A percentile compares a stretch with the other conserved stretches of the same genome.
These are phyloP conservation scores for Sarcophaga rosellei DNA, from an alignment of 2,888 invertebrate genomes.

Conservation along the genomic window DNA sequence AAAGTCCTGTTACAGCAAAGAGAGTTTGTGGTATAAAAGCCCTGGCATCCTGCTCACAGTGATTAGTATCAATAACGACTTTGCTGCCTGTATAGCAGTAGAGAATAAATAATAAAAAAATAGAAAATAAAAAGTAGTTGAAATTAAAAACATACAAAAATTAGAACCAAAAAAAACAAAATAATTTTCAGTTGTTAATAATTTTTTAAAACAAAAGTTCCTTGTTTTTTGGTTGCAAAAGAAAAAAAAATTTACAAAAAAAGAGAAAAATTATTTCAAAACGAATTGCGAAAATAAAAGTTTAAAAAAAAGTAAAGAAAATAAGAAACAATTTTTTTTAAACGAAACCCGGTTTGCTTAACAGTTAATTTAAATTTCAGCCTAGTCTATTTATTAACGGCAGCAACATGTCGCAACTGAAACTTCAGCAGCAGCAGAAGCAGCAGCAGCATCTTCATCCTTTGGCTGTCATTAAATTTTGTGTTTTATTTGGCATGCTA, in stretches of 20 bases:
- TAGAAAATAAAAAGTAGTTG: not conserved
- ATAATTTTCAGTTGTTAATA: conserved; percentile 28
- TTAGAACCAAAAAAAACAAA: conserved; percentile 5
- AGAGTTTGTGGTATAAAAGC: conserved; percentile 73
- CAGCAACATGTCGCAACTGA: conserved; percentile 30
- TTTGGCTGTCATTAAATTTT: conserved; percentile 69
- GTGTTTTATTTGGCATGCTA: conserved; percentile 76
- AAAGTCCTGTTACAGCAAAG: conserved; percentile 35
- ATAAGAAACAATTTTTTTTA: not conserved
- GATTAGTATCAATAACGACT: conserved; percentile 72
- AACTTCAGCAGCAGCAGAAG: conserved; percentile 28
- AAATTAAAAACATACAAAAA: not conserved
- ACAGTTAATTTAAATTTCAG: too few relatives aligned
- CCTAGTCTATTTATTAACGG: conserved; percentile 13
- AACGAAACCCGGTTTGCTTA: not conserved
- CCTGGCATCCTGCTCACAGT: conserved; percentile 69
- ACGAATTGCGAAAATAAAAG: not conserved
- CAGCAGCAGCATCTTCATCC: conserved; percentile 40
- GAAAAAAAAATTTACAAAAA: not conserved
- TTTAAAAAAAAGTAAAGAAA: too few relatives aligned
- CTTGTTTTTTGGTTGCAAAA: conserved; percentile 25
- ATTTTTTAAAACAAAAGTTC: conserved; percentile 36
- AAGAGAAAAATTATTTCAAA: not conserved
- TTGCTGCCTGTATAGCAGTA: conserved; percentile 61
- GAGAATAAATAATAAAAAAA: conserved; percentile 67